These are phyloP conservation scores for Ispidina lecontei DNA, from an alignment of 2,797 vertebrate species.

Conservation along the genomic window DNA sequence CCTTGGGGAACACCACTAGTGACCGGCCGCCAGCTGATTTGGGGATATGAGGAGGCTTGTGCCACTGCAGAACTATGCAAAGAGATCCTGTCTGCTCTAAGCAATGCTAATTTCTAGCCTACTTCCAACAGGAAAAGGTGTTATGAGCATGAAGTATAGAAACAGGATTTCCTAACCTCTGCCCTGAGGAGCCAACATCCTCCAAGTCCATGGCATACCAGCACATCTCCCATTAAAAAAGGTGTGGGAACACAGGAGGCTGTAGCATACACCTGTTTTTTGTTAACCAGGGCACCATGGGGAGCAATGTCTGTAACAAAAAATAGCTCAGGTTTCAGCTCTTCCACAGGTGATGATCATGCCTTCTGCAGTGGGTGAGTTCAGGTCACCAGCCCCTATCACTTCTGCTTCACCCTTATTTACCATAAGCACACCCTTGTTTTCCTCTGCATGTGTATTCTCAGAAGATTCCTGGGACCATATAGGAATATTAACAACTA, in stretches of 20 bases:
- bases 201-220: background rate
- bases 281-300: background rate
- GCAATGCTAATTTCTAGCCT: background rate
- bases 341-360: background rate
- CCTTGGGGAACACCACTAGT: no score
- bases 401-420: background rate
- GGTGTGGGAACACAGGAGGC: background rate
- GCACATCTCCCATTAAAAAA: background rate
- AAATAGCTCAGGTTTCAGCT: background rate
- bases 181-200: background rate
- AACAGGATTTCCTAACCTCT: background rate
- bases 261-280: background rate
- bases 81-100: background rate
- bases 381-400: background rate
- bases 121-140: background rate
- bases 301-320: background rate
- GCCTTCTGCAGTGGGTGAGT: background rate
- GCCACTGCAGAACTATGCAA: background rate
- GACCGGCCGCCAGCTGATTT: no score
- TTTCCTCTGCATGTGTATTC: background rate
- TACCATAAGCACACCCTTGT: background rate
- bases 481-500: background rate
- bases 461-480: background rate
- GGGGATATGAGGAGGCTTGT: background rate
- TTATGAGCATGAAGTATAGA: no score